Conservation (phyloP, 2,113 vertebrate species). For the Rana temporaria region DNA sequence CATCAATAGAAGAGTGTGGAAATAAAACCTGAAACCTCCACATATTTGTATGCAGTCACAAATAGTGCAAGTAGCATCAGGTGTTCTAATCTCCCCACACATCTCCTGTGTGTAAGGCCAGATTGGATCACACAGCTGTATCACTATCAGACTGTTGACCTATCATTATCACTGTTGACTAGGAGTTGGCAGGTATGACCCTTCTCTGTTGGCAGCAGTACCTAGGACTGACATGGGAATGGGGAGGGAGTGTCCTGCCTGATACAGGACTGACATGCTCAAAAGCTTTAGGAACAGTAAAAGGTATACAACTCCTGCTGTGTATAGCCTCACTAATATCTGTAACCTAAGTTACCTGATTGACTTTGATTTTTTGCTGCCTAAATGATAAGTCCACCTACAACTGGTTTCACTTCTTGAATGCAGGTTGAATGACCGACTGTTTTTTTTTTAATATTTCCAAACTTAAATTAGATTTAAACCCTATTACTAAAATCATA, state of each 20-base stretch:
- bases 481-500: too few relatives aligned
- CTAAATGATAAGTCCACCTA: too few relatives aligned
- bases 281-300: conserved; percentile 5
- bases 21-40: not conserved
- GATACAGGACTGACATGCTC: conserved; percentile 18
- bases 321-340: not conserved
- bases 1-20: not conserved
- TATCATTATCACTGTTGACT: conserved; percentile 42
- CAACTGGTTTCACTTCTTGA: too few relatives aligned
- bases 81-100: conserved; percentile 33
- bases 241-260: not conserved
- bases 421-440: too few relatives aligned
- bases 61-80: conserved; percentile 42
- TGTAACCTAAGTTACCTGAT: too few relatives aligned
- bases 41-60: conserved; percentile 13
- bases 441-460: too few relatives aligned
- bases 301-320: not conserved
- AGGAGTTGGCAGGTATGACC: conserved; percentile 37
- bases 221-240: conserved; percentile 28
- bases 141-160: conserved; percentile 41
- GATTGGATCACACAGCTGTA: conserved; percentile 42
- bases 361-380: too few relatives aligned
- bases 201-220: conserved; percentile 12
- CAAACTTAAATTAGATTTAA: too few relatives aligned
- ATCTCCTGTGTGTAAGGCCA: conserved; percentile 18